Conservation (phyloP, 2,113 vertebrate species). For the Hiodon tergisus region DNA sequence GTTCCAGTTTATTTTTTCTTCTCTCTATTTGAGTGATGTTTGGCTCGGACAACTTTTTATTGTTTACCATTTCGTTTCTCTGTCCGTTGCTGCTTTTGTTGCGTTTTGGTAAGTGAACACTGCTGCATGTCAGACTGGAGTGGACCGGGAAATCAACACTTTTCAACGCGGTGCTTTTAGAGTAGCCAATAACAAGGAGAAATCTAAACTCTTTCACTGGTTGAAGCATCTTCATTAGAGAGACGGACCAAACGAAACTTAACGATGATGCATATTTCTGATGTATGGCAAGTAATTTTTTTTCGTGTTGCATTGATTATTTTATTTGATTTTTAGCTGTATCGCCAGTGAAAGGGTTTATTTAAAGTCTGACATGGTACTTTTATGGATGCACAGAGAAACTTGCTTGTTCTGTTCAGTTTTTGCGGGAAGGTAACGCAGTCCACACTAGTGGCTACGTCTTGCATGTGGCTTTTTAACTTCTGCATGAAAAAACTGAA, state of each 20-base stretch:
- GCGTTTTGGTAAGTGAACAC: slow-evolving; percentile 73
- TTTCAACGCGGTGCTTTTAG: slow-evolving; percentile 55
- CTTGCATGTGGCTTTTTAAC: slow-evolving; percentile 59
- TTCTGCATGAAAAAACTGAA: slow-evolving; percentile 50
- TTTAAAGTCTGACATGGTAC: slow-evolving; percentile 26
- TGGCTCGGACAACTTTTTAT: slow-evolving; percentile 51
- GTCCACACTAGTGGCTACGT: slow-evolving; percentile 28
- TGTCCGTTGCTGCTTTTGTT: slow-evolving; percentile 72
- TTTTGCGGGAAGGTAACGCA: slow-evolving; percentile 23
- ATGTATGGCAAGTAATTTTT: too few relatives aligned
- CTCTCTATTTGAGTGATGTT: slow-evolving; percentile 1
- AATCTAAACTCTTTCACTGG: slow-evolving; percentile 67
- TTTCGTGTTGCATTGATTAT: not conserved
- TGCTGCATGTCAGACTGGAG: slow-evolving; percentile 73
- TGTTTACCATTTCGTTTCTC: slow-evolving; percentile 67
- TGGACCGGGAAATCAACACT: slow-evolving; percentile 54
- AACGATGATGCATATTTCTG: too few relatives aligned
- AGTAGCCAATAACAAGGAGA: slow-evolving; percentile 48
- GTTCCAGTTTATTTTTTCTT: slow-evolving; percentile 23
- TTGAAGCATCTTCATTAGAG: slow-evolving; percentile 23
- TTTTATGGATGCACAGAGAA: slow-evolving; percentile 20
- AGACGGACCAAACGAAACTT: not conserved
- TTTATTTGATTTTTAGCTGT: not conserved
- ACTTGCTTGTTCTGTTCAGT: slow-evolving; percentile 35
- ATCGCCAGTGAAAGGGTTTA: slow-evolving; percentile 63